These are phyloP conservation scores for Clarias batrachus DNA, from an alignment of 2,113 vertebrate species.

Conservation along the genomic window DNA sequence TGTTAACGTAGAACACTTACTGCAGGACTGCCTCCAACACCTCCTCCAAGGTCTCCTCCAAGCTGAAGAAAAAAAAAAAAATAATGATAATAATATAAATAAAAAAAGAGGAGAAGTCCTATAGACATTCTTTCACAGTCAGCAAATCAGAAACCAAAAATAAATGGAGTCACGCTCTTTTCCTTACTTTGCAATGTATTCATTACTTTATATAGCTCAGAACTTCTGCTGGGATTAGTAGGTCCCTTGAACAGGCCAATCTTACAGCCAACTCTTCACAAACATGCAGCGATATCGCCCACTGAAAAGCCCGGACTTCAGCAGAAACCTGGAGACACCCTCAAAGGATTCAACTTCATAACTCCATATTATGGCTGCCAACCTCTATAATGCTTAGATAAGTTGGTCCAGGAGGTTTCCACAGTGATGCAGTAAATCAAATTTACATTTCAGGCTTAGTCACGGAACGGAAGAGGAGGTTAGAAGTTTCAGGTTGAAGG, in stretches of 20 bases:
- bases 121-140: conserved; percentile 1
- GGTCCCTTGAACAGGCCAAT: background rate
- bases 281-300: background rate
- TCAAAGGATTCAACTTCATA: background rate
- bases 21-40: conserved; percentile 99
- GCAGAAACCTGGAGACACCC: background rate
- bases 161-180: background rate
- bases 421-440: background rate
- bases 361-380: background rate
- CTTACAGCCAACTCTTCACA: background rate
- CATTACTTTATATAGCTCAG: background rate
- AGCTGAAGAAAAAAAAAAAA: conserved; percentile 81
- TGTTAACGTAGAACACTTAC: conserved; percentile 77
- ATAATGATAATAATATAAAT: background rate
- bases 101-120: too few relatives aligned
- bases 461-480: background rate
- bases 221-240: too few relatives aligned
- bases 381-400: background rate
- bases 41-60: conserved; percentile 98
- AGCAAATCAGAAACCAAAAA: conserved; percentile 5
- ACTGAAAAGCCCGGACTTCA: background rate
- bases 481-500: background rate
- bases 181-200: background rate
- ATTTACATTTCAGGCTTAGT: background rate
- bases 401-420: background rate